Conservation (phyloP, 1,140 invertebrate species). For the Atopsyche davidsoni region DNA sequence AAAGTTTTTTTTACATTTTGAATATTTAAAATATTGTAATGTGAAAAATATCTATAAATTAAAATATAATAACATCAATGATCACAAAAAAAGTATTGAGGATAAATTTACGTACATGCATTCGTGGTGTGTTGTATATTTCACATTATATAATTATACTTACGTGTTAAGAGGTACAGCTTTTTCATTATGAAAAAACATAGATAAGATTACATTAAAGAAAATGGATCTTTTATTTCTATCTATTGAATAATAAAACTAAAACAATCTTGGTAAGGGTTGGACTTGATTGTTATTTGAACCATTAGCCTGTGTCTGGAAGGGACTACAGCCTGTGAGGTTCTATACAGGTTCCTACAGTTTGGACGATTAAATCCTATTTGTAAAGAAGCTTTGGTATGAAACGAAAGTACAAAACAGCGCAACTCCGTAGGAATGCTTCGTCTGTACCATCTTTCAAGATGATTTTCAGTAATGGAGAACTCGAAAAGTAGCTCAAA, state of each 20-base stretch:
- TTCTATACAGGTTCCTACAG: constrained; percentile 1
- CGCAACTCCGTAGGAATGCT: too few species aligned
- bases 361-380: constrained; percentile 4
- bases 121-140: too few species aligned
- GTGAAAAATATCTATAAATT: neutral
- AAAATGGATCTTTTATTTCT: constrained; percentile 22
- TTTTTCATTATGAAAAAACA: too few species aligned
- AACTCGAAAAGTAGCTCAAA: too few species aligned
- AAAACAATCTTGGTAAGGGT: constrained; percentile 10
- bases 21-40: neutral
- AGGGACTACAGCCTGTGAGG: too few species aligned
- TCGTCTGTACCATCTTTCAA: too few species aligned
- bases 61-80: neutral
- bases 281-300: constrained; percentile 13
- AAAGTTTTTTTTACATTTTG: neutral
- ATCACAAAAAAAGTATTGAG: constrained; percentile 1
- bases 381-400: constrained; percentile 1
- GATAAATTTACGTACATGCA: too few species aligned
- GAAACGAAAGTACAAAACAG: too few species aligned
- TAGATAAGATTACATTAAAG: too few species aligned
- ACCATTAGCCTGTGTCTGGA: constrained; percentile 12
- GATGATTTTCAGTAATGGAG: too few species aligned
- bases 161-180: too few species aligned
- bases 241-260: constrained; percentile 25
- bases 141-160: too few species aligned